A percentile compares a stretch with the other conserved stretches of the same genome.
Conservation (phyloP, 2,113 vertebrate genomes). For the Chrysemys picta region DNA sequence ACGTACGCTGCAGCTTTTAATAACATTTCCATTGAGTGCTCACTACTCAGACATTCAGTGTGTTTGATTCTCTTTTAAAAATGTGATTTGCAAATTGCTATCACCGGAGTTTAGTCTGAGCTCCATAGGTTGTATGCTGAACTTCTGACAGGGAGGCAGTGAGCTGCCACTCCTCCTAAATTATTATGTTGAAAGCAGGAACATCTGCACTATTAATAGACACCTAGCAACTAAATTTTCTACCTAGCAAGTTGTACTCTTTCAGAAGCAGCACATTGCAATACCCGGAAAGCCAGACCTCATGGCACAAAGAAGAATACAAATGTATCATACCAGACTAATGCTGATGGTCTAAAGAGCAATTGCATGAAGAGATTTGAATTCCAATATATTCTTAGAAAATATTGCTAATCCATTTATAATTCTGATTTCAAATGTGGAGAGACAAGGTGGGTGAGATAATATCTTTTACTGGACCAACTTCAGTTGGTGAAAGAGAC, state of each 20-base stretch:
- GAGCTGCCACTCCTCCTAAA: neutral
- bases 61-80: neutral
- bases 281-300: neutral
- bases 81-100: neutral
- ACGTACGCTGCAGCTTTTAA: neutral
- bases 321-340: neutral
- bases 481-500: neutral
- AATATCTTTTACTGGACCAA: neutral
- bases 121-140: neutral
- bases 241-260: neutral
- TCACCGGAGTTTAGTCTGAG: neutral
- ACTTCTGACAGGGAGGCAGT: neutral
- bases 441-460: neutral
- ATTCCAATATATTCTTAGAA: neutral
- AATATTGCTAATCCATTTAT: neutral
- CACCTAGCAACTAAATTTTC: constrained; percentile 6
- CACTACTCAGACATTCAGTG: neutral
- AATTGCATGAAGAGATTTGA: neutral
- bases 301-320: neutral
- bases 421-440: neutral
- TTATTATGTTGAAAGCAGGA: constrained; percentile 9
- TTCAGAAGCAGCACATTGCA: neutral
- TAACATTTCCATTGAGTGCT: neutral
- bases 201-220: neutral
- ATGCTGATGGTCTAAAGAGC: neutral